Base-by-base conservation (phyloP, 64 coral and sea anemone genomes). In the Cladopsammia gracilis region DNA sequence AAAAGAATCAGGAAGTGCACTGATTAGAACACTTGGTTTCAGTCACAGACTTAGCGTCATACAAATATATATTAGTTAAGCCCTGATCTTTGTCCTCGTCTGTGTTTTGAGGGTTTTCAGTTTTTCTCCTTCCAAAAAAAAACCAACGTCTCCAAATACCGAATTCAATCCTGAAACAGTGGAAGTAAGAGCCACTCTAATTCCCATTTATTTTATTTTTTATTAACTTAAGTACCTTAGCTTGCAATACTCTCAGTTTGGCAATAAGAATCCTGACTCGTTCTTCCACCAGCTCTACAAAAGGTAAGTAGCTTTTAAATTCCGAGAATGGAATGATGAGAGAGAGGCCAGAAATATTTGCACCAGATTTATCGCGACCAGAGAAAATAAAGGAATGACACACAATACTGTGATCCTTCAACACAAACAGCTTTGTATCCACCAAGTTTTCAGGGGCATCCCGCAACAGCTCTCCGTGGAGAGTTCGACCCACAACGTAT, bases 221-320 rank as follows among this genome's bases (percentile, higher is more conserved):
- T 34, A 34, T 34, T 34, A n/a, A n/a, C n/a, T n/a, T n/a, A 34
- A 25, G 22, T 93, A 99, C 97, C 97, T 99, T 99, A 34, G 94
- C 90, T 88, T 96, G 97, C 24, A 99, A 73, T 64, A 99, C 97
- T 48, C 92, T 79, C 45, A 94, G 58, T 85, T 94, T 94, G 7
- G 85, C 92, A 48, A 94, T 88, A 26, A 94, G 77, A 51, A 94
- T 89, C 76, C 89, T 94, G 24, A 88, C 62, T 61, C 92, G 70
- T 51, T 94, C 92, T 48, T 94, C 92, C 18, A 89, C 77, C 14
- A 94, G 57, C 49, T 94, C 92, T 7, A 94, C 52, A n/a, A 82
- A 82, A 25, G 92, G 92, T 54, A 89, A 94, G 73, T 88, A 94
- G 16, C 45, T 75, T 19, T 88, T 82, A 14, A 89, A 61, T 51